Evolutionary conservation across 2,888 invertebrate genomes (phyloP).

Genomic region (Lottia scabra): DNA sequence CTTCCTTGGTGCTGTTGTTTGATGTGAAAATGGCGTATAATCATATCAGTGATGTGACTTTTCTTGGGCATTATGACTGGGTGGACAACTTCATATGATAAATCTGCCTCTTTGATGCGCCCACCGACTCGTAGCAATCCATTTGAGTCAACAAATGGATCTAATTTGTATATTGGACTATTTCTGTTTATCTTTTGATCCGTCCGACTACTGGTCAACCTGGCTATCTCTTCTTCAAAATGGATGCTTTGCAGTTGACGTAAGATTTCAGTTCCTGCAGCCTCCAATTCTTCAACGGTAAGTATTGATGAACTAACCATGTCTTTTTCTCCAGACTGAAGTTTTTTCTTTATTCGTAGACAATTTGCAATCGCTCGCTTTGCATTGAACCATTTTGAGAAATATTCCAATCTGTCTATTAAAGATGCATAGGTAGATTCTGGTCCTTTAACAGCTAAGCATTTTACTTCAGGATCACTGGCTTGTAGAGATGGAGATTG

Average conservation of each 20-base stretch:
- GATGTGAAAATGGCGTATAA: background rate
- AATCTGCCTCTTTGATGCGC: slow-evolving; percentile 15
- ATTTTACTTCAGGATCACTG: slow-evolving; percentile 25
- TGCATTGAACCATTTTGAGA: background rate
- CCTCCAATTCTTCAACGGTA: background rate
- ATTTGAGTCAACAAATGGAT: slow-evolving; percentile 9
- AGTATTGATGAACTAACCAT: background rate
- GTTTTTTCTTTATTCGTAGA: background rate
- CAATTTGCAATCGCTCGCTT: background rate
- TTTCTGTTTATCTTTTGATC: background rate
- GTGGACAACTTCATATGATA: slow-evolving; percentile 20
- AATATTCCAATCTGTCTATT: background rate
- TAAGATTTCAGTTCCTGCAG: background rate
- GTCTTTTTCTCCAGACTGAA: background rate
- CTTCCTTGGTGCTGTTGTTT: slow-evolving; percentile 5
- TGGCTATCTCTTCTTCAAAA: background rate
- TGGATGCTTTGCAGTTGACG: background rate
- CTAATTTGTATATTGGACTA: background rate
- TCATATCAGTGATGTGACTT: slow-evolving; percentile 15
- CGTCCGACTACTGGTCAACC: background rate
- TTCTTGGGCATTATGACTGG: slow-evolving; percentile 25
- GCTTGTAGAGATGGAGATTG: background rate
- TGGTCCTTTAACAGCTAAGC: slow-evolving; percentile 1
- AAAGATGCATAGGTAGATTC: slow-evolving; percentile 10
- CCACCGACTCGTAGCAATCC: slow-evolving; percentile 31